phyloP scores from a whole-genome alignment of 2,888 invertebrate genomes.

The Carterocephalus palaemon region DNA sequence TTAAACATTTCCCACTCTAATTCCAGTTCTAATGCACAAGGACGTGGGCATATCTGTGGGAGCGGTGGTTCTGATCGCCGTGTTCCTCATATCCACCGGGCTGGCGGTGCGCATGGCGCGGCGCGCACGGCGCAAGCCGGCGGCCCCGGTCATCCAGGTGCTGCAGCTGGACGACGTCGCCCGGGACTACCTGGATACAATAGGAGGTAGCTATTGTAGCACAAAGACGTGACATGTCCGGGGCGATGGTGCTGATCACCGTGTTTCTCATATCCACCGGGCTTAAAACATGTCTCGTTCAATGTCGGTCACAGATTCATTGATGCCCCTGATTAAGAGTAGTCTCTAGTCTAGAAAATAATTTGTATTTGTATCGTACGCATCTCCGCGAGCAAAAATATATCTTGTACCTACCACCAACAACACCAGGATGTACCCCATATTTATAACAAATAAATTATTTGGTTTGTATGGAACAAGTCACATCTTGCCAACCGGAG shows the following conservation, averaged over 20 bases:
- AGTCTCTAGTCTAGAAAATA: no score
- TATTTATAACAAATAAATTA: no score
- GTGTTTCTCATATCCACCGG: conserved; percentile 57
- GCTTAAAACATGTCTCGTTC: no score
- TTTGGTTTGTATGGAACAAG: no score
- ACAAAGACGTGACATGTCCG: conserved; percentile 67
- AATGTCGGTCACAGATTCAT: no score
- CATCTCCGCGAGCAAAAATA: no score
- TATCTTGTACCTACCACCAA: no score
- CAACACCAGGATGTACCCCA: no score
- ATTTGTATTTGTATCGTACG: no score
- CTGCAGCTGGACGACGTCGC: conserved; percentile 68
- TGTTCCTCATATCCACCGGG: conserved; percentile 57
- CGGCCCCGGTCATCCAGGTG: conserved; percentile 66
- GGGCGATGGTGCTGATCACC: conserved; percentile 54
- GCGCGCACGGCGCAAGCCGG: conserved; percentile 50
- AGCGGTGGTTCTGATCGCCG: conserved; percentile 54
- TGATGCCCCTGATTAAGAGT: no score
- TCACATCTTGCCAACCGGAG: no score
- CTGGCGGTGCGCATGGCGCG: conserved; percentile 51
- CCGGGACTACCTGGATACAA: conserved; percentile 61
- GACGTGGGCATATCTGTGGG: conserved; percentile 70
- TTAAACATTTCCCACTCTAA: no score
- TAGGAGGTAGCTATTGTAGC: conserved; percentile 54
- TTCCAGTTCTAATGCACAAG: conserved; percentile 60